Base-by-base conservation (phyloP, 2,888 invertebrate genomes). In the Acutogordius australiensis region DNA sequence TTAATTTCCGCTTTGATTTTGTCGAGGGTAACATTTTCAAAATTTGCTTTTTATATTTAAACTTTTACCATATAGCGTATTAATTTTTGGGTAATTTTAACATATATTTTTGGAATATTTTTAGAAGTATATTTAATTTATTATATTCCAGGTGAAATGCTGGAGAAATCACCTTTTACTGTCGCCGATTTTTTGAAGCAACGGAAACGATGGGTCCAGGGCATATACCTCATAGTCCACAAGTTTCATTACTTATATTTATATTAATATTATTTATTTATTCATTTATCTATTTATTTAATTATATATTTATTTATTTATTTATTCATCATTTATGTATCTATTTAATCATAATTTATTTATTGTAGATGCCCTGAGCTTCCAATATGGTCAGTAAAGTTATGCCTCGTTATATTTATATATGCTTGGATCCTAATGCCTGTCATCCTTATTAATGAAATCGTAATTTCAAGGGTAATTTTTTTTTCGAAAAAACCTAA, bases 381-480 rank as follows among this genome's bases (percentile, higher is more conserved):
- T 23, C 51, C 51, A 4, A 51, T 51, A 4, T 51, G 51, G 51
- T n/a, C 18, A 13, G 4, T 4, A 69, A 85, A 87, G 73, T 64
- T 84, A 45, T 77, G 87, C 63, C 74, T 91, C 64, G 81, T 79
- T 44, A 78, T 87, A 66, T 82, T 86, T 56, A 82, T 88, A 70
- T 91, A 90, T 70, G 86, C 87, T 4, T 91, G 90, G 91, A 81
- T 88, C 13, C 88, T 88, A 30, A 75, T 91, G 75, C 91, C 91
- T 2, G 72, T 91, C 27, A 84, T 84, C 62, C 83, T 87, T 26
- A 84, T 85, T 60, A 88, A 88, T 73, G 78, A 87, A 60, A 72
- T 85, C 60, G 75, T 90, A 65, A 84, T 84, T 45, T n/a, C n/a
- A n/a, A n/a, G n/a, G n/a, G n/a, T n/a, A n/a, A n/a, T n/a, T n/a